These are phyloP conservation scores for Troides aeacus DNA, from an alignment of 2,888 invertebrate species.

Conservation along the genomic window DNA sequence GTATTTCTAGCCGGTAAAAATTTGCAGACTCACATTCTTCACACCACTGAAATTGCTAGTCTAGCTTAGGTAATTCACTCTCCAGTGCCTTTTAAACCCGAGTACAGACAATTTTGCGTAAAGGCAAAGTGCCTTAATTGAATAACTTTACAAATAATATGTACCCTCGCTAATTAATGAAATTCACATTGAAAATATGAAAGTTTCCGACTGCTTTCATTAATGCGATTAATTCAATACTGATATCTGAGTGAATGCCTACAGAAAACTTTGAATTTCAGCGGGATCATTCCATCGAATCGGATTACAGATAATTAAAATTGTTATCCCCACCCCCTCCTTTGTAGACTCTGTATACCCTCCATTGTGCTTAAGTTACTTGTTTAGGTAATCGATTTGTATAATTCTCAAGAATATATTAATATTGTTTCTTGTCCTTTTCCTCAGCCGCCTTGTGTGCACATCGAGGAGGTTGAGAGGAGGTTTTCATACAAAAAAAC, in stretches of 20 bases:
- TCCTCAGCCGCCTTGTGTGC: no score
- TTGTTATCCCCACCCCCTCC: not conserved
- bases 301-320: slow-evolving; percentile 7
- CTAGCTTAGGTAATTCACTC: no score
- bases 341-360: not conserved
- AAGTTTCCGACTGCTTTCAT: not conserved
- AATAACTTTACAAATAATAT: no score
- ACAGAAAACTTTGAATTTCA: slow-evolving; percentile 10
- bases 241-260: not conserved
- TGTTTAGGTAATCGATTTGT: not conserved
- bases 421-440: no score
- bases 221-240: slow-evolving; percentile 10
- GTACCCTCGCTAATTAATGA: not conserved
- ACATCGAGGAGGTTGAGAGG: no score
- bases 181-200: not conserved
- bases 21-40: no score
- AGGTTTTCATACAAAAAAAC: no score
- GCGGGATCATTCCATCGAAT: not conserved
- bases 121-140: no score
- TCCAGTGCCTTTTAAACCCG: no score
- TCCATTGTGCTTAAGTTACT: not conserved
- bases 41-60: no score
- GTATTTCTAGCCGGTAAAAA: no score
- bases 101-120: no score
- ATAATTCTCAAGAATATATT: not conserved